These are phyloP conservation scores for Toxotes chatareus DNA, from an alignment of 2,113 vertebrate genomes.

Conservation along the genomic window DNA sequence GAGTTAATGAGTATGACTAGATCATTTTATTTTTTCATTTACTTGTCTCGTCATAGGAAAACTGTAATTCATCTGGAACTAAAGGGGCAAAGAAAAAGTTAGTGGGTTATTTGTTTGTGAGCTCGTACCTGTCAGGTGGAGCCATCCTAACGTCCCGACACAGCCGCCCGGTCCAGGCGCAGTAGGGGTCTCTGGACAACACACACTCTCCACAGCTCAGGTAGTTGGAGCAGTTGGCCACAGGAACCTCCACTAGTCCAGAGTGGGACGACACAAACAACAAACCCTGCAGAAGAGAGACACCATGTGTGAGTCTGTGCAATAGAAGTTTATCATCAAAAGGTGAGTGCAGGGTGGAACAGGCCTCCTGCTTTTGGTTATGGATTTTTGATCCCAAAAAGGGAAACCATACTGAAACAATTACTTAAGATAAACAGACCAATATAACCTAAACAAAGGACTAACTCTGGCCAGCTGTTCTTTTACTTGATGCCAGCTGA, in stretches of 20 bases:
- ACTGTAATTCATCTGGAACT: no score
- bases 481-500: slow-evolving; percentile 40
- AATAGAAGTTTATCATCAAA: not conserved
- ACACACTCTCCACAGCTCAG: slow-evolving; percentile 92
- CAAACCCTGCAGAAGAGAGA: slow-evolving; percentile 82
- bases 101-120: not conserved
- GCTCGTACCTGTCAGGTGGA: slow-evolving; percentile 79
- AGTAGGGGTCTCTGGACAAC: slow-evolving; percentile 93
- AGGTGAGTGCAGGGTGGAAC: not conserved
- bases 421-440: slow-evolving; percentile 54
- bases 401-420: slow-evolving; percentile 31
- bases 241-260: slow-evolving; percentile 87
- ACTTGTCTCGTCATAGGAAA: no score
- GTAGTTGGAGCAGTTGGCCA: slow-evolving; percentile 93
- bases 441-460: slow-evolving; percentile 39
- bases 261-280: slow-evolving; percentile 89
- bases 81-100: no score
- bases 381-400: slow-evolving; percentile 19
- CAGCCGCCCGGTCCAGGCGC: slow-evolving; percentile 87
- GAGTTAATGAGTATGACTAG: no score
- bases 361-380: slow-evolving; percentile 39
- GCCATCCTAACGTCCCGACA: slow-evolving; percentile 83
- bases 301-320: not conserved
- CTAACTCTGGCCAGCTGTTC: slow-evolving; percentile 56
- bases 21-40: no score